These are phyloP conservation scores for Urophycis tenuis DNA, from an alignment of 2,797 vertebrate species.

Conservation along the genomic window DNA sequence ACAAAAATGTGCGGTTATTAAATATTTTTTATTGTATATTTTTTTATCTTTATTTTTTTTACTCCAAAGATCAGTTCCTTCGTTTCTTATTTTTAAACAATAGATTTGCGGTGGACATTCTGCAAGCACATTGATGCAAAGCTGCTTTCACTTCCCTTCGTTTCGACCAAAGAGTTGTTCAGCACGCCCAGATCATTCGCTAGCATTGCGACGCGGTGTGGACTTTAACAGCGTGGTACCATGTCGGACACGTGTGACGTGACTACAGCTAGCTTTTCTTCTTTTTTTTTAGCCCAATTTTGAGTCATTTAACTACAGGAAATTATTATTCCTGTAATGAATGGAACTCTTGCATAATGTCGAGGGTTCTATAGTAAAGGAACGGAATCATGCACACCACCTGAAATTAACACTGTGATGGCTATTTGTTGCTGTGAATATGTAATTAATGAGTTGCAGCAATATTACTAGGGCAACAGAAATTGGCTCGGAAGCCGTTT, in stretches of 20 bases:
- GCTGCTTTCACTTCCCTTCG: neutral
- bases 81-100: neutral
- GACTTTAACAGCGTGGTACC: neutral
- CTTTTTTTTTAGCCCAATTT: neutral
- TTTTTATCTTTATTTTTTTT: neutral
- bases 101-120: neutral
- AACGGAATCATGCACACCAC: neutral
- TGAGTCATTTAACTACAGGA: slow-evolving; percentile 50
- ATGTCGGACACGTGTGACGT: neutral
- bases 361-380: neutral
- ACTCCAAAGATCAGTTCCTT: neutral
- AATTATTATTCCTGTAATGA: slow-evolving; percentile 34
- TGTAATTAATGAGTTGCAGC: neutral
- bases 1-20: neutral
- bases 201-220: no score
- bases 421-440: neutral
- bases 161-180: neutral
- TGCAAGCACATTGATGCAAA: neutral
- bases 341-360: slow-evolving; percentile 28
- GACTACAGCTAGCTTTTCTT: neutral
- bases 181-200: no score
- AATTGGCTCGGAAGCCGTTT: neutral
- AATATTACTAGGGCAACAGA: neutral
- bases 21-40: neutral
- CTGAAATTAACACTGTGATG: neutral